Evolutionary conservation across 2,797 vertebrate species (phyloP), one percentile per base, ranked within the genome.

Genomic region (Malurus leucopterus): DNA sequence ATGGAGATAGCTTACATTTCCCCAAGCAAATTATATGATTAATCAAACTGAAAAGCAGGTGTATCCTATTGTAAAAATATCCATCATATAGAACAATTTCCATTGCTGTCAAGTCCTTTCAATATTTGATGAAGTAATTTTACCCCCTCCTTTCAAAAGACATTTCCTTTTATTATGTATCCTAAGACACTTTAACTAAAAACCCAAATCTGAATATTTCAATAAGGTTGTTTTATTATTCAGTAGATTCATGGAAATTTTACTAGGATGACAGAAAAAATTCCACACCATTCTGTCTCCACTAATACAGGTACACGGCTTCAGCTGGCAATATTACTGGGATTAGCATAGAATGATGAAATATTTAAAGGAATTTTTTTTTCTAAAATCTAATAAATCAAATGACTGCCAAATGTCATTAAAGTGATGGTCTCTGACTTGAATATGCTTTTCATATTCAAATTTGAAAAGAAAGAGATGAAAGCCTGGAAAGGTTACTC

Each of bases 391-490:
- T 98, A 99, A 99, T 99, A 99, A 99, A 99, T 99, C 98, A 99
- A 99, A 99, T 98, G 98, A 98, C 98, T 99, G 98, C 98, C 98
- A 99, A 99, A 99, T 99, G 98, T 98, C 98, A 99, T 99, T 99
- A 99, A 98, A 98, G 98, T 98, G 98, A 99, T 98, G 98, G 98
- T 99, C 98, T 98, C 98, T 98, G 98, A 99, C 98, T 98, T 97
- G 96, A 98, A 97, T 98, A 97, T 97, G 97, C 98, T 99, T 99
- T 99, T 99, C 98, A 99, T 99, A 99, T 99, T 99, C 98, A 99
- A 99, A 99, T 99, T 97, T 96, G 96, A 98, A 97, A 95, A 96
- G 96, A 96, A 96, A 97, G 97, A 98, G 98, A 98, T 98, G 97
- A 98, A 98, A 98, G 98, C 96, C 96, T 91, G 93, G 96, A 98